These are phyloP conservation scores for Threskiornis aethiopicus DNA, from an alignment of 2,797 vertebrate species.

Conservation along the genomic window DNA sequence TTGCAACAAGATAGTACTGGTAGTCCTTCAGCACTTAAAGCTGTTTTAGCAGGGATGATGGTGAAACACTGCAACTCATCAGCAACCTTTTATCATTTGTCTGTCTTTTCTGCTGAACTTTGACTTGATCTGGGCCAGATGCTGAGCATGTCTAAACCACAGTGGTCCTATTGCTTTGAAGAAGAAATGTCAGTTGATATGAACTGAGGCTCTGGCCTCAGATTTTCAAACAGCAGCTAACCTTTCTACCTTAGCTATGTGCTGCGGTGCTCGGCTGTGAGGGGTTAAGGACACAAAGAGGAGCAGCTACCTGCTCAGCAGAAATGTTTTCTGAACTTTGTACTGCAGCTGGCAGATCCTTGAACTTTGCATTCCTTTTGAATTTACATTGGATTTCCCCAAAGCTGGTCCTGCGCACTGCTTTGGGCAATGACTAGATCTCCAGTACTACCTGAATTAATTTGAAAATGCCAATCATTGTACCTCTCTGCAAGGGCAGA, in stretches of 20 bases:
- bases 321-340: neutral
- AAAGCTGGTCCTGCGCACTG: fast-evolving
- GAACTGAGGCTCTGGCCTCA: neutral
- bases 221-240: neutral
- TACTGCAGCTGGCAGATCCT: neutral
- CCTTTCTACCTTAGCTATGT: neutral
- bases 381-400: neutral
- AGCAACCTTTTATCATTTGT: neutral
- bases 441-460: neutral
- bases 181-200: neutral
- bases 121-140: neutral
- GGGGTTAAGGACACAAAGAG: neutral
- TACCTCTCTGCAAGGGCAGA: neutral
- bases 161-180: neutral
- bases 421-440: neutral
- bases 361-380: neutral
- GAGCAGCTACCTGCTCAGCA: neutral
- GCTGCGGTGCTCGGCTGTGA: neutral
- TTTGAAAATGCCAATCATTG: neutral
- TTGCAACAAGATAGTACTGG: neutral
- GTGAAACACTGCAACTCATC: constrained; percentile 3
- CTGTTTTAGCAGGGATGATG: neutral
- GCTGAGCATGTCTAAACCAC: neutral
- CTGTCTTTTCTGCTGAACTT: neutral
- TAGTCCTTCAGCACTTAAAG: neutral